Conservation (phyloP, 2,113 vertebrate species). For the Festucalex cinctus region DNA sequence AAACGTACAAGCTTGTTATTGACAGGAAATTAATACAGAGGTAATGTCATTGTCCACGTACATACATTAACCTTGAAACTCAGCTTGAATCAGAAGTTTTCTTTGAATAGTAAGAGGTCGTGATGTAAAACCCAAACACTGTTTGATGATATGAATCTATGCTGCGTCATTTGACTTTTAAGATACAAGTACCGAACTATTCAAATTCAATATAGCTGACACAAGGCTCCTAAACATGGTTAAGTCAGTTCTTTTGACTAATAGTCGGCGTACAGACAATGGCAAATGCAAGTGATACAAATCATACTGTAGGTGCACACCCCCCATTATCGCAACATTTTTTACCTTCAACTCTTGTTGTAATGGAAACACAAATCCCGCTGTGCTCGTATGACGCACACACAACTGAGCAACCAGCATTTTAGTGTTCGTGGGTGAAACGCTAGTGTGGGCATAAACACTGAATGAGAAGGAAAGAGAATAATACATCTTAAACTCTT, state of each 20-base stretch:
- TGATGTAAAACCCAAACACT: not conserved
- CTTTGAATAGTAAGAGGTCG: not conserved
- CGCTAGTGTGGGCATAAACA: not conserved
- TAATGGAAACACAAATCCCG: conserved; percentile 8
- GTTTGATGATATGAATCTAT: not conserved
- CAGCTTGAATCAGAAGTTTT: conserved; percentile 13
- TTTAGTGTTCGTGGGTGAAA: not conserved
- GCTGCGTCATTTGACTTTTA: not conserved
- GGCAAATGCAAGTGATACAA: not conserved
- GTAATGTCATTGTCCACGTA: conserved; percentile 4
- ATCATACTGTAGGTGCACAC: not conserved
- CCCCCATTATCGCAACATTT: too few relatives aligned
- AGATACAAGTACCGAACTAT: not conserved
- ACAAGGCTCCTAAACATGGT: not conserved
- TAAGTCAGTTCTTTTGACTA: too few relatives aligned
- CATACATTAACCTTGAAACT: conserved; percentile 6
- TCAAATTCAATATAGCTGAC: not conserved
- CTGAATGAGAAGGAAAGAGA: too few relatives aligned
- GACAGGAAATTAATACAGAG: conserved; percentile 20
- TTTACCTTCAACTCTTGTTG: not conserved
- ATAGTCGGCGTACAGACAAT: too few relatives aligned
- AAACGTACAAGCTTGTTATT: conserved; percentile 14
- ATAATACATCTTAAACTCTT: not conserved
- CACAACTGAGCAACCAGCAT: not conserved
- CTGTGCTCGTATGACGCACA: not conserved